These are phyloP conservation scores for Ranitomeya variabilis DNA, from an alignment of 2,113 vertebrate species.

Conservation along the genomic window DNA sequence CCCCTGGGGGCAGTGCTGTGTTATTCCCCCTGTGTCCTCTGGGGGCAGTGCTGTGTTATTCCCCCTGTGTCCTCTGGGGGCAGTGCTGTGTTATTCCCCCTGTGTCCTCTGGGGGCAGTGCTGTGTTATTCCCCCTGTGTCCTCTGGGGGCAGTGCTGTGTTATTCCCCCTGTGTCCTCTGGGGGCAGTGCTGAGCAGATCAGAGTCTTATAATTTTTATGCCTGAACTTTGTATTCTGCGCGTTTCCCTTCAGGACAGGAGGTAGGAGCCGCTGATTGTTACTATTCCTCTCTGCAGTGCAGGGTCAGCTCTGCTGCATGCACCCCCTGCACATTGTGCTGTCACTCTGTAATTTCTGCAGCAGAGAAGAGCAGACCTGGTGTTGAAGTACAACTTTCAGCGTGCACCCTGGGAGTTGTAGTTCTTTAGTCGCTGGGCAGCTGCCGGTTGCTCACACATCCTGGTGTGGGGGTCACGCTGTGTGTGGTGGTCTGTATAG, in stretches of 20 bases:
- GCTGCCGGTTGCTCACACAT: background rate
- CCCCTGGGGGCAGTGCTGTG: no score
- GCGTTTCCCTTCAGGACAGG: background rate
- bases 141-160: no score
- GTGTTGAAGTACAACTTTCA: background rate
- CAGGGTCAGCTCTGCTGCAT: background rate
- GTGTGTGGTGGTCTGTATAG: background rate
- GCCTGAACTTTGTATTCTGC: conserved; percentile 16
- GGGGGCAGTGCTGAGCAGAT: conserved; percentile 14
- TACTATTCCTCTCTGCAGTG: background rate
- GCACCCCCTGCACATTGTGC: background rate
- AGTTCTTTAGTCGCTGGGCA: background rate
- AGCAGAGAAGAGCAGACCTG: background rate
- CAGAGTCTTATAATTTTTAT: background rate
- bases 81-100: no score
- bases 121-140: no score
- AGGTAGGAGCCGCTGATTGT: conserved; percentile 4
- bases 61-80: no score
- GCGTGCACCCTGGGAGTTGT: background rate
- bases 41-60: no score
- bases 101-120: no score
- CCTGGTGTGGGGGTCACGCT: no score
- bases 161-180: background rate
- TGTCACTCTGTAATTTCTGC: background rate
- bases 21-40: no score